Evolutionary conservation across 2,113 vertebrate genomes (phyloP).

Genomic region (Alces alces): DNA sequence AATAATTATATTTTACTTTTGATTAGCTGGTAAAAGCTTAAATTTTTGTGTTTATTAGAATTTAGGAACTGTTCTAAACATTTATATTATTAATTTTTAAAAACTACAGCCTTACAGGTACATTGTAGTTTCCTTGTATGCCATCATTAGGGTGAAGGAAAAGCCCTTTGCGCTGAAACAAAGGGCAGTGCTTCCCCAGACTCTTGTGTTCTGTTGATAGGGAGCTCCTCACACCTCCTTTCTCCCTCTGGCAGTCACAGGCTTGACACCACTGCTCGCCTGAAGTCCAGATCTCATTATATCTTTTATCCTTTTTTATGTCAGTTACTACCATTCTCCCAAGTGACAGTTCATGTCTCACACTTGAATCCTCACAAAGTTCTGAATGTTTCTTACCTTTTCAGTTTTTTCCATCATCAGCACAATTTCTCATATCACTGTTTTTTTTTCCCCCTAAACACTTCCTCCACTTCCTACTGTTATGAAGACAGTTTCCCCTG

Average conservation of each 20-base stretch:
- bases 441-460: neutral
- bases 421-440: neutral
- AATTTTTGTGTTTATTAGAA: slow-evolving; percentile 14
- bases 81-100: neutral
- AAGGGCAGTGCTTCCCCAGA: neutral
- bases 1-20: slow-evolving; percentile 42
- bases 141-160: neutral
- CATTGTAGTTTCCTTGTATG: neutral
- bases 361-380: neutral
- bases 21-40: neutral
- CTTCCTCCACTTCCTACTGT: neutral
- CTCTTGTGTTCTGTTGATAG: neutral
- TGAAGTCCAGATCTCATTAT: neutral
- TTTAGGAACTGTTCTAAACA: neutral
- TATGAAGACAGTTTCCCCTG: neutral
- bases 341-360: neutral
- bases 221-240: neutral
- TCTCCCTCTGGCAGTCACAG: neutral
- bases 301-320: neutral
- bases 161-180: neutral
- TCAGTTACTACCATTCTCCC: neutral
- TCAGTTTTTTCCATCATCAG: neutral
- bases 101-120: neutral
- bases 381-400: neutral
- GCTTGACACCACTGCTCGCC: neutral